Conservation (phyloP, 2,113 vertebrate species). For the Plestiodon gilberti region DNA sequence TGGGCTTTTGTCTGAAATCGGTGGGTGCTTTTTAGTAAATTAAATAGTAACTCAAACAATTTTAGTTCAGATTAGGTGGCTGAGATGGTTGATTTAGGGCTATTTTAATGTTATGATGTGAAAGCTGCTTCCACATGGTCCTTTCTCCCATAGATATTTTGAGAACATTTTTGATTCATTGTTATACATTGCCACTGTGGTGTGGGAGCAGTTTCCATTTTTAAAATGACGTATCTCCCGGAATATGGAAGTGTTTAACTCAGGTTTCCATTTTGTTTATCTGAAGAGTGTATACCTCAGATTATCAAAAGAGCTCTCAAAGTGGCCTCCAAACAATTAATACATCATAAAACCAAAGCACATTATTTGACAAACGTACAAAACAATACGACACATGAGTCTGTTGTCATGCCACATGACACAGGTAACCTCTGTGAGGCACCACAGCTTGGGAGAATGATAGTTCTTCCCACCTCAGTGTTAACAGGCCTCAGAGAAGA, state of each 20-base stretch:
- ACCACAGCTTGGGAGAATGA: background rate
- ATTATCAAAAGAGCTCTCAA: too few relatives aligned
- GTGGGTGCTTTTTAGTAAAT: slow-evolving; percentile 33
- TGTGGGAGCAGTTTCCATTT: background rate
- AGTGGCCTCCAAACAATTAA: too few relatives aligned
- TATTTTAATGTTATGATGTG: background rate
- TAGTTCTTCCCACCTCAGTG: background rate
- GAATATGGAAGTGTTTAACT: too few relatives aligned
- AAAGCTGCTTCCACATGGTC: background rate
- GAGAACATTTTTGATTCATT: background rate
- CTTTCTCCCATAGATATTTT: background rate
- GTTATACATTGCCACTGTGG: too few relatives aligned
- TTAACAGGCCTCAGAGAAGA: background rate
- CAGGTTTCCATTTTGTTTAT: background rate
- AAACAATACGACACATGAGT: too few relatives aligned
- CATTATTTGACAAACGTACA: too few relatives aligned
- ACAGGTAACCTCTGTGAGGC: background rate
- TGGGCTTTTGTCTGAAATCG: background rate
- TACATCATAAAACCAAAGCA: too few relatives aligned
- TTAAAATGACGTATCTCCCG: too few relatives aligned
- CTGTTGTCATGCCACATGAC: too few relatives aligned
- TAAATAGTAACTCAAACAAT: slow-evolving; percentile 31
- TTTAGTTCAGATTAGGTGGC: background rate
- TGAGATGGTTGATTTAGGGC: background rate
- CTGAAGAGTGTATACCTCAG: too few relatives aligned